Conservation (phyloP, 1,140 invertebrate species). For the Drosophila kohkoa region DNA sequence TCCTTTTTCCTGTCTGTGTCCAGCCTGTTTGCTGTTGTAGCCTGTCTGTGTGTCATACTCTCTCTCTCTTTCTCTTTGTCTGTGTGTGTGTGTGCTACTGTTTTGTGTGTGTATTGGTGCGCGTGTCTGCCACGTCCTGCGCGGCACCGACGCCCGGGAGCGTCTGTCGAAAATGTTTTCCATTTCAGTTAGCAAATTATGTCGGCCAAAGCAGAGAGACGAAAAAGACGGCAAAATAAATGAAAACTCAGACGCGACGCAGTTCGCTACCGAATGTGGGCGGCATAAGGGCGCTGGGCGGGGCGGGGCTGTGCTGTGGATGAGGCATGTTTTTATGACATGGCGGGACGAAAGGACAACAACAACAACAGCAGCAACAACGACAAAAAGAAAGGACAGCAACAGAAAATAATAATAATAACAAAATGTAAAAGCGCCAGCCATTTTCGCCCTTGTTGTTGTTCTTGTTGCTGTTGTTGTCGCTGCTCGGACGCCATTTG, state of each 20-base stretch:
- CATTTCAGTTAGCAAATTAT: constrained; percentile 84
- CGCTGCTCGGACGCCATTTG: constrained; percentile 53
- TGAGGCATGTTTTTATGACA: constrained; percentile 59
- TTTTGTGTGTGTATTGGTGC: constrained; percentile 69
- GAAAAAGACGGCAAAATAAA: constrained; percentile 67
- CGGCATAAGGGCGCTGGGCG: not conserved
- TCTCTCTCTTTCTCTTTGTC: constrained; percentile 11
- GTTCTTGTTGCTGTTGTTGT: constrained; percentile 28
- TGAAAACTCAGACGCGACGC: constrained; percentile 80
- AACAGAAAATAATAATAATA: constrained; percentile 29
- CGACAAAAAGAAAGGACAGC: constrained; percentile 1
- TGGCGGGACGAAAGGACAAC: constrained; percentile 54
- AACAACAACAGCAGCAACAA: constrained; percentile 30
- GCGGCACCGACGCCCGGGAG: constrained; percentile 25
- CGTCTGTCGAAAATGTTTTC: constrained; percentile 82
- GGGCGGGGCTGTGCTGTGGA: not conserved
- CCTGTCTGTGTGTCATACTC: constrained; percentile 17
- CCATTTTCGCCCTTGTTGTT: constrained; percentile 33
- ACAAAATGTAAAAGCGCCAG: constrained; percentile 42
- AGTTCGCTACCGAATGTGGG: constrained; percentile 51
- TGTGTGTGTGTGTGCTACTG: constrained; percentile 15
- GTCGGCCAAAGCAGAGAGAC: constrained; percentile 66
- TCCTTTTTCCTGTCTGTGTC: constrained; percentile 76
- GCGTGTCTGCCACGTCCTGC: constrained; percentile 75
- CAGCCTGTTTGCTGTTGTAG: constrained; percentile 35